phyloP scores from a whole-genome alignment of 1,140 invertebrate genomes.

The Aphaenogaster floridana region DNA sequence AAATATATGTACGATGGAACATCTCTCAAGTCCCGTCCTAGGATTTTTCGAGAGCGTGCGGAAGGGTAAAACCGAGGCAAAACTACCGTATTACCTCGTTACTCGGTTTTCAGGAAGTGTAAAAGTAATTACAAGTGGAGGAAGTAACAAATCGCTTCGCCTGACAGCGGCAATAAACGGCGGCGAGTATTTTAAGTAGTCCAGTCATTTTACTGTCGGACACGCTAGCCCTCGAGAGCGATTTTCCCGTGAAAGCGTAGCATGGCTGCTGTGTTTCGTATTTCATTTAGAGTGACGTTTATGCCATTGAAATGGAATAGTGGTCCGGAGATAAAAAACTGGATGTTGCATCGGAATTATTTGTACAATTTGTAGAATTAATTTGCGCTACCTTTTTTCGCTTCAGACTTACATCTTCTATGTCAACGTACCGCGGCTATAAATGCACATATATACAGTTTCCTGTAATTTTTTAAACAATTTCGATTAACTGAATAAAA shows the following conservation, averaged over 20 bases:
- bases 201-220: constrained; percentile 74
- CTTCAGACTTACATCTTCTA: not conserved
- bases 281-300: constrained; percentile 42
- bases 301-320: constrained; percentile 20
- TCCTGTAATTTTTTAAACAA: too few relatives aligned
- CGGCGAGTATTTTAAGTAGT: constrained; percentile 75
- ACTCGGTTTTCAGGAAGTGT: constrained; percentile 74
- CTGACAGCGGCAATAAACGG: constrained; percentile 80
- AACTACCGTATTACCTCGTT: constrained; percentile 73
- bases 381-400: not conserved
- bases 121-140: constrained; percentile 80
- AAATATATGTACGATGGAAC: not conserved
- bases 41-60: constrained; percentile 36
- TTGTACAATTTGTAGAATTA: constrained; percentile 9
- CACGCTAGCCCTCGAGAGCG: constrained; percentile 54
- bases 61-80: constrained; percentile 4
- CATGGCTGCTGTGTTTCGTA: constrained; percentile 2
- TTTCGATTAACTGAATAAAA: not conserved
- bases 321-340: constrained; percentile 1
- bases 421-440: not conserved
- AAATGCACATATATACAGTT: not conserved
- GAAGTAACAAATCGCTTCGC: constrained; percentile 80
- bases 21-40: not conserved
- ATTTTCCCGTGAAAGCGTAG: constrained; percentile 59
- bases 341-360: constrained; percentile 4